Base-by-base conservation (phyloP, 2,113 vertebrate genomes). In the Menidia beryllina region DNA sequence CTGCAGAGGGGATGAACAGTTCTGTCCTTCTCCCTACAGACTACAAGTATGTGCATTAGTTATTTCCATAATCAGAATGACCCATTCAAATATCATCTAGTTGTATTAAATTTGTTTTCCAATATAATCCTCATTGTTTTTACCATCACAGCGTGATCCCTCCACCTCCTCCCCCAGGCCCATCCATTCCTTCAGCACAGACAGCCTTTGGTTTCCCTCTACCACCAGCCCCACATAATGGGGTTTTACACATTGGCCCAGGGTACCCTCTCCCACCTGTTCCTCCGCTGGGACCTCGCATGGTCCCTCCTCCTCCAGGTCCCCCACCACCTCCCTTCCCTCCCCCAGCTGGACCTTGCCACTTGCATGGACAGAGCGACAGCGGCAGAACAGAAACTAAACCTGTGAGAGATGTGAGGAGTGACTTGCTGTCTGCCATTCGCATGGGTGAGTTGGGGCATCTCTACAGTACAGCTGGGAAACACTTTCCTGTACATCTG, bases 401-500 rank as follows among this genome's bases (percentile, higher is more conserved):
- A 0, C 93, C 95, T 0, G 79, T 94, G 43, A 95, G 92, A 0
- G 95, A 96, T 5, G 95, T 94, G 0, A 94, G 96, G 69, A 98
- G 96, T 0, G 96, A 97, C 69, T 94, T 98, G 12, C 94, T 98
- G 36, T 95, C 96, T 39, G 97, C 96, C 43, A 98, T 98, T 47
- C 95, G 96, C 11, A 97, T 97, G 95, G 96, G 96, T 98, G 61
- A 94, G 94, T 71, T 1, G 2, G 15, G 7, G 25, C 19, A 10
- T 11, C 12, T 51, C 5, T 3, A 21, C 20, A 15, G 14, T 3
- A 21, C 20, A 15, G 23, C 7, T 51, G 5, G 4, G 21, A 4
- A 48, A 1, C 3, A 17, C 10, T n/a, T 48, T 7, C 21, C 7
- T 48, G 15, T n/a, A 5, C 9, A 48, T 8, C 2, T 19, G 41